A percentile compares a stretch with the other conserved stretches of the same genome.
phyloP scores from a whole-genome alignment of 2,888 invertebrate species.

The Acrocera orbiculus region DNA sequence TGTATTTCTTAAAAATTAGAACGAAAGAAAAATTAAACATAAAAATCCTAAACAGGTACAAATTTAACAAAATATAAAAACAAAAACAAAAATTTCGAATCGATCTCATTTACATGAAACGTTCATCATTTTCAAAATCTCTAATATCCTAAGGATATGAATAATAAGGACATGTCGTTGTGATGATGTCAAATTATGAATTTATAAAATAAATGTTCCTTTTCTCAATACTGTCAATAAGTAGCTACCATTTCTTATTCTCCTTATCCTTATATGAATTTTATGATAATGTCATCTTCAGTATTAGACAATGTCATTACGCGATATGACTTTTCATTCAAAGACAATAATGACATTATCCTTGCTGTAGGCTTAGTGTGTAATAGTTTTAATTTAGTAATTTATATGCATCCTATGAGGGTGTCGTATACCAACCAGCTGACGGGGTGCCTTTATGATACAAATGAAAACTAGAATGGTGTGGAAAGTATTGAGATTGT shows the following conservation, averaged over 20 bases:
- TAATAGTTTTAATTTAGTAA: conserved; percentile 12
- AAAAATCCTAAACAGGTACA: no score
- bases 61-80: no score
- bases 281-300: conserved; percentile 11
- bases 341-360: neutral
- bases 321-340: conserved; percentile 10
- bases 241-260: neutral
- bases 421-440: conserved; percentile 62
- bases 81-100: no score
- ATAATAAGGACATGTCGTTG: no score
- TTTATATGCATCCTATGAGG: conserved; percentile 40
- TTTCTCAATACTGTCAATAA: conserved; percentile 5
- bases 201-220: no score
- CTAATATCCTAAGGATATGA: no score
- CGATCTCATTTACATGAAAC: no score
- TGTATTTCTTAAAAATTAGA: no score
- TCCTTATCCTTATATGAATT: conserved; percentile 9
- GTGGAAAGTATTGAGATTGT: conserved; percentile 73
- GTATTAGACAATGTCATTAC: conserved; percentile 9
- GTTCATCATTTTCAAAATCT: no score
- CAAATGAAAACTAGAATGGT: conserved; percentile 66
- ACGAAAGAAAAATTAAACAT: no score
- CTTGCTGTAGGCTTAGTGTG: neutral
- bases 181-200: no score
- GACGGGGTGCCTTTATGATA: conserved; percentile 59